Evolutionary conservation across 1,140 invertebrate genomes (phyloP).

Genomic region (Panulirus ornatus): DNA sequence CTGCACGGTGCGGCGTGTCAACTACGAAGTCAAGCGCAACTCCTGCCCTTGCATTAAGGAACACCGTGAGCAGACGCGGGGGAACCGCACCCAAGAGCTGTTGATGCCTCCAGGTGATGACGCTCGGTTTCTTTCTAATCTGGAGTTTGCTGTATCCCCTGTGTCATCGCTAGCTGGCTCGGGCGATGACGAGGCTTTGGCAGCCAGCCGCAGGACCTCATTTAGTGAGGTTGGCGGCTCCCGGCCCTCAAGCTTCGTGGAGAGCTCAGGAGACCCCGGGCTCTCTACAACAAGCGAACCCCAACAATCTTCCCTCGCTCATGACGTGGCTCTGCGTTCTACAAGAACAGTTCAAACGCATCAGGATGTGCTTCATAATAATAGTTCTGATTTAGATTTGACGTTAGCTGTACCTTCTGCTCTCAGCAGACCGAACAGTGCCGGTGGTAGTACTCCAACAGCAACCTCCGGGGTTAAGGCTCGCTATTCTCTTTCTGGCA

Average conservation of each 20-base stretch:
- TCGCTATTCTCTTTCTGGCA: not conserved
- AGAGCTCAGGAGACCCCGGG: not conserved
- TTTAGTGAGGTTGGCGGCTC: constrained; percentile 39
- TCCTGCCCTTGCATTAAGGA: constrained; percentile 72
- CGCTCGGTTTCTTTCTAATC: constrained; percentile 3
- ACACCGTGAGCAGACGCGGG: constrained; percentile 19
- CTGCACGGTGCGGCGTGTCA: constrained; percentile 20
- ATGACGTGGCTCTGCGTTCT: constrained; percentile 11
- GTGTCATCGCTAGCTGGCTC: constrained; percentile 26
- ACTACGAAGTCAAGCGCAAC: constrained; percentile 49
- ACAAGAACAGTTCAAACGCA: not conserved
- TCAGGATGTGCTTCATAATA: not conserved
- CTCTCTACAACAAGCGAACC: not conserved
- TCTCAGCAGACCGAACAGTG: not conserved
- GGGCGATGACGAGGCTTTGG: constrained; percentile 19
- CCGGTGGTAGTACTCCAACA: not conserved
- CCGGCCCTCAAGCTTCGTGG: constrained; percentile 54
- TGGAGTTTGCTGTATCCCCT: constrained; percentile 7
- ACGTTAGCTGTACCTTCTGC: not conserved
- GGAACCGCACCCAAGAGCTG: not conserved
- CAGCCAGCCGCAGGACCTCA: constrained; percentile 35
- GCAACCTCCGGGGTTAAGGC: not conserved
- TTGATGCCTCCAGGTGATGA: not conserved
- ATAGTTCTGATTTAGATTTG: not conserved
- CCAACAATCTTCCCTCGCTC: not conserved